These are phyloP conservation scores for Gasteruption jaculator DNA, from an alignment of 2,888 invertebrate genomes.

Conservation along the genomic window DNA sequence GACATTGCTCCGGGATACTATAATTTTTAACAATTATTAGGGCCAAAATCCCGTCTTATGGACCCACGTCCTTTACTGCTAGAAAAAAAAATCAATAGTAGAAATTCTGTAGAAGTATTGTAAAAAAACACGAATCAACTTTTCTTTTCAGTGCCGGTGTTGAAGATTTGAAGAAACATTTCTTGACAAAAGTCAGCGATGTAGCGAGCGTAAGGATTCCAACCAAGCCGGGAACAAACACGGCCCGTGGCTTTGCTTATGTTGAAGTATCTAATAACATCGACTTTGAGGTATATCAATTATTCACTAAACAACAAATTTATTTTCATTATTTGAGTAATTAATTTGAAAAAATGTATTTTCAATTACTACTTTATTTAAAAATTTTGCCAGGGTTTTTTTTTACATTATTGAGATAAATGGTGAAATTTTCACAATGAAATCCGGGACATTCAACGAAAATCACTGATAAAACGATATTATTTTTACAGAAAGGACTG, in stretches of 20 bases:
- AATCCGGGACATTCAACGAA: too few species aligned
- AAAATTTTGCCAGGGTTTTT: constrained; percentile 7
- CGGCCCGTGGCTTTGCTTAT: constrained; percentile 51
- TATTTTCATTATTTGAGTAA: constrained; percentile 1
- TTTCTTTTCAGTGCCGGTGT: constrained; percentile 35
- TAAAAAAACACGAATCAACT: constrained; percentile 5
- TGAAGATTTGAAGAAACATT: constrained; percentile 50
- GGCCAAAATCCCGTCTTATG: too few species aligned
- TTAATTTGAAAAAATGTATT: too few species aligned
- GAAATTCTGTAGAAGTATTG: neutral
- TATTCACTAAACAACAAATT: constrained; percentile 3
- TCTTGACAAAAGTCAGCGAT: constrained; percentile 47
- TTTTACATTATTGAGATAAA: constrained; percentile 2
- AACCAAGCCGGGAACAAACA: constrained; percentile 34
- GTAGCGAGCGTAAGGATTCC: constrained; percentile 49
- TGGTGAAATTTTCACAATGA: too few species aligned
- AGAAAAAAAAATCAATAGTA: too few species aligned
- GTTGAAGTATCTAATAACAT: constrained; percentile 48
- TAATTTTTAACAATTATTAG: neutral
- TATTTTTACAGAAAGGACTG: constrained; percentile 50
- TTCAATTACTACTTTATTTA: too few species aligned
- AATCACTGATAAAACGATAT: too few species aligned
- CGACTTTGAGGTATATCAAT: constrained; percentile 48
- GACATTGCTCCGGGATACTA: too few species aligned
- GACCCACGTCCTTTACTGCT: too few species aligned